Conservation (phyloP, 2,797 vertebrate genomes). For the Crocidura indochinensis region DNA sequence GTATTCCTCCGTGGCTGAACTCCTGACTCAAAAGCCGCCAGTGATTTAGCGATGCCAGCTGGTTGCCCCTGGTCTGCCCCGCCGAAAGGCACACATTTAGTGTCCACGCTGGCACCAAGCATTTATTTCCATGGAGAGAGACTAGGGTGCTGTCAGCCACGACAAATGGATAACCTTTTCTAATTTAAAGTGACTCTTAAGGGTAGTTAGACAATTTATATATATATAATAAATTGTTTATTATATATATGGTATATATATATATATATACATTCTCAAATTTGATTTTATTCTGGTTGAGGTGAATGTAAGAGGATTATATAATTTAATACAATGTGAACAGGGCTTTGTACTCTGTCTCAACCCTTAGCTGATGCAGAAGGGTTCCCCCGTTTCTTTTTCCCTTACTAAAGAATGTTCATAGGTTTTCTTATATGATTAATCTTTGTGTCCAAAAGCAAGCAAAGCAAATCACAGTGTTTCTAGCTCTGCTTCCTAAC, state of each 20-base stretch:
- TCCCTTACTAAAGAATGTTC: slow-evolving; percentile 86
- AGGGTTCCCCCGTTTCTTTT: slow-evolving; percentile 85
- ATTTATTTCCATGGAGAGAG: slow-evolving; percentile 72
- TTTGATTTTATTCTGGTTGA: slow-evolving; percentile 89
- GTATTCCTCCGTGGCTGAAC: slow-evolving; percentile 83
- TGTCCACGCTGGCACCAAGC: slow-evolving; percentile 74
- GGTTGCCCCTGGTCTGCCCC: slow-evolving; percentile 78
- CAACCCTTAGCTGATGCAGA: slow-evolving; percentile 83
- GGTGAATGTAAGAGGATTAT: slow-evolving; percentile 90
- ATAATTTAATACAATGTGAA: slow-evolving; percentile 87
- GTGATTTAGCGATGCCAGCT: slow-evolving; percentile 82
- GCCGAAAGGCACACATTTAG: slow-evolving; percentile 78
- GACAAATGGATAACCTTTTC: slow-evolving; percentile 85
- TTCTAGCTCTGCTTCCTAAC: slow-evolving; percentile 89
- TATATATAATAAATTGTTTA: slow-evolving; percentile 85
- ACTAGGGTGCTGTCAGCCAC: slow-evolving; percentile 77
- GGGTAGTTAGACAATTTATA: slow-evolving; percentile 90
- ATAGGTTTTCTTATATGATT: slow-evolving; percentile 86
- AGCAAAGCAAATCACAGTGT: slow-evolving; percentile 90
- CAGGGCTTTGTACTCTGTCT: slow-evolving; percentile 86
- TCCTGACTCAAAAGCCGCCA: slow-evolving; percentile 79
- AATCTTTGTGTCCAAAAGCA: slow-evolving; percentile 87
- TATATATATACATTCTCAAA: slow-evolving; percentile 91
- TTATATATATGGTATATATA: slow-evolving; percentile 91
- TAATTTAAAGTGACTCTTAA: slow-evolving; percentile 87